Base-by-base conservation (phyloP, 2,113 vertebrate species). In the Zonotrichia leucophrys region DNA sequence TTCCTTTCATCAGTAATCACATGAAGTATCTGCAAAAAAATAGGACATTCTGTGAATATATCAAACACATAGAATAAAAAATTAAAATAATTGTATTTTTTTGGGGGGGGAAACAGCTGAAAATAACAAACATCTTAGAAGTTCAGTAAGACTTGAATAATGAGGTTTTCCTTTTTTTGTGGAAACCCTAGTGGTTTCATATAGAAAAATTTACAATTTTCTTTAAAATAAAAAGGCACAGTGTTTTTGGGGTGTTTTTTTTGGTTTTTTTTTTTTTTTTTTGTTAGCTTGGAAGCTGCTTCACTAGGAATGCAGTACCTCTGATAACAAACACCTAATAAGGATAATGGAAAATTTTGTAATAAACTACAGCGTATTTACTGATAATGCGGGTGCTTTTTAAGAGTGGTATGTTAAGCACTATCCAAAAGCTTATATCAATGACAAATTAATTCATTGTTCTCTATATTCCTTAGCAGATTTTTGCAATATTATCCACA, bases 201-300 rank as follows among this genome's bases (percentile, higher is more conserved):
- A 27, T 8, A n/a, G 52, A 7, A 93, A 85, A 86, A 85, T 24
- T 5, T 42, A 25, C 4, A 53, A 4, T 50, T 91, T 52, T 80
- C 4, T 39, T 3, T 55, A 58, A 72, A 44, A 33, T 17, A 0
- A 1, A 3, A 1, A 50, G 9, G 4, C 9, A 20, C 1, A 1
- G 9, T 27, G 31, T 2, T 83, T 64, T 62, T 63, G 8, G 17
- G 14, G 2, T 4, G 2, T 5, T 39, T 12, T 41, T 37, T 37
- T 37, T 37, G 37, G 7, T 37, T 41, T 41, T 41, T 41, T 12
- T 12, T 39, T 41, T 41, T 14, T 44, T 37, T 80, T 83, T 31
- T 67, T 80, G 3, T 42, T 78, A 52, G 2, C 23, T 90, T 90
- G 18, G 31, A 87, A 92, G 9, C 2, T 85, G 46, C 25, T 68